Evolutionary conservation across 2,113 vertebrate species (phyloP).

Genomic region (Glareola pratincola): DNA sequence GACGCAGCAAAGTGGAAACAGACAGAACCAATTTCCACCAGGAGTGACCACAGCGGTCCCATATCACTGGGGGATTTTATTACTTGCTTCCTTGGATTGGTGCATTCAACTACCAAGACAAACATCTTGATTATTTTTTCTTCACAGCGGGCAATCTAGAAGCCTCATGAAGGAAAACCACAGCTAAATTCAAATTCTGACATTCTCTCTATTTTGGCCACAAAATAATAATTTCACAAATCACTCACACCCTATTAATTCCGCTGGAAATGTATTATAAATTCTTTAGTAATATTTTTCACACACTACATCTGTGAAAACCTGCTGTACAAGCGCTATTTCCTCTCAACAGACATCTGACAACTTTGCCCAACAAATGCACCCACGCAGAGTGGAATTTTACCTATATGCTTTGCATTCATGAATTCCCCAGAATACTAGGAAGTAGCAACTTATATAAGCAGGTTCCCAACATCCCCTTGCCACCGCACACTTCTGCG

Average conservation of each 20-base stretch:
- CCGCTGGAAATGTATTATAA: background rate
- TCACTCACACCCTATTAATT: background rate
- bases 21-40: background rate
- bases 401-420: background rate
- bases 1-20: background rate
- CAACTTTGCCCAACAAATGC: background rate
- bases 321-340: background rate
- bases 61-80: fast-evolving
- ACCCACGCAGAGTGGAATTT: background rate
- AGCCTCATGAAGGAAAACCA: background rate
- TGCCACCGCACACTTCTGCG: background rate
- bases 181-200: background rate
- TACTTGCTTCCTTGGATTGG: background rate
- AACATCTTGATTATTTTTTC: background rate
- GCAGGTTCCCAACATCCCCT: background rate
- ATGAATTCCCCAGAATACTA: background rate
- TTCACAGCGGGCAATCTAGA: background rate
- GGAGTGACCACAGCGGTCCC: background rate
- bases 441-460: background rate
- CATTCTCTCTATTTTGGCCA: background rate
- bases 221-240: background rate
- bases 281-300: background rate
- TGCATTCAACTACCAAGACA: background rate
- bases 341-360: slow-evolving; percentile 13
- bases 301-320: background rate